Evolutionary conservation across 2,113 vertebrate species (phyloP).

Genomic region (Sinosuthora webbiana): DNA sequence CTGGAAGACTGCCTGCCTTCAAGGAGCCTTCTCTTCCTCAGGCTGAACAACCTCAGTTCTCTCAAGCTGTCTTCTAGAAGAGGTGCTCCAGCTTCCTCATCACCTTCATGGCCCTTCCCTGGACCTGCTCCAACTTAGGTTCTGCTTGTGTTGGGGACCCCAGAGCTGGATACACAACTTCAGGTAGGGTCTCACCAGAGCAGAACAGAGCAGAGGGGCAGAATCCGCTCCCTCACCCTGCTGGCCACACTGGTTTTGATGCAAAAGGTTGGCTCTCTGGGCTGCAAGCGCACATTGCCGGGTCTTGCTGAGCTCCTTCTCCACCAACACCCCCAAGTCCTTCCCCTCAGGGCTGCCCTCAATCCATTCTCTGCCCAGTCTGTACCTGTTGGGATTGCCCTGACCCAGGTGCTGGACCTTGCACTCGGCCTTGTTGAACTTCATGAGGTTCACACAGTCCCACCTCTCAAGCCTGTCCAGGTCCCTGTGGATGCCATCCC

Average conservation of each 20-base stretch:
- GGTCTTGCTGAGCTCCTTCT: neutral
- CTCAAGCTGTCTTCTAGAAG: neutral
- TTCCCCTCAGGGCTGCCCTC: neutral
- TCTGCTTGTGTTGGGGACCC: neutral
- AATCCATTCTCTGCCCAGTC: neutral
- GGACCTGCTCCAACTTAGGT: neutral
- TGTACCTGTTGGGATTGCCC: neutral
- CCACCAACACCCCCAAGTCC: too few species aligned
- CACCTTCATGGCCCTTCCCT: neutral
- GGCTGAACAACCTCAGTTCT: neutral
- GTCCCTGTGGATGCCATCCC: neutral
- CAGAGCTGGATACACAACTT: neutral
- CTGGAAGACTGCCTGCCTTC: neutral
- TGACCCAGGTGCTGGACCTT: neutral
- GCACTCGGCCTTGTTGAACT: neutral
- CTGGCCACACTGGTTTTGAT: neutral
- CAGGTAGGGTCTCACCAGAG: neutral
- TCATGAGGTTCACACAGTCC: too few species aligned
- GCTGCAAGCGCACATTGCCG: neutral
- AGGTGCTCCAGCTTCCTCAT: neutral
- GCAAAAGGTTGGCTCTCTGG: neutral
- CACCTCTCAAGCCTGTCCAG: neutral
- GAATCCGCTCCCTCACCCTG: neutral
- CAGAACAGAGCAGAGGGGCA: neutral
- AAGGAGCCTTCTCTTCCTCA: accelerated